These are phyloP conservation scores for Carollia perspicillata DNA, from an alignment of 2,113 vertebrate genomes.

Conservation along the genomic window DNA sequence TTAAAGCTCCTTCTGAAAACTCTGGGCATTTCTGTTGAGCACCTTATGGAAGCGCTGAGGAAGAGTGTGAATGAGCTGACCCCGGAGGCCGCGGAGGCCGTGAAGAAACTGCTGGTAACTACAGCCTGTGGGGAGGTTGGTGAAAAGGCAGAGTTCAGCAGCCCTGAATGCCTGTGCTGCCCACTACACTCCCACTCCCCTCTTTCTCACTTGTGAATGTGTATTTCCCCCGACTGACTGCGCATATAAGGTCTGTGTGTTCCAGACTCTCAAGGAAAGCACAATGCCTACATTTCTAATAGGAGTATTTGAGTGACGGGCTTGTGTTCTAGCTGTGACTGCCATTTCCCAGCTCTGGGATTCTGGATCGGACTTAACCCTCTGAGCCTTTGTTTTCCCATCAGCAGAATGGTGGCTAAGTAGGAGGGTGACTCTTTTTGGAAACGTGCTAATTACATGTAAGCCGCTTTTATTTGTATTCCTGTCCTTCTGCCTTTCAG, in stretches of 20 bases:
- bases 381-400: neutral
- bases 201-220: neutral
- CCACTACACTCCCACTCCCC: no score
- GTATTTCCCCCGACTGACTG: neutral
- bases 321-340: neutral
- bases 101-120: constrained; percentile 73
- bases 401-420: neutral
- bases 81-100: constrained; percentile 51
- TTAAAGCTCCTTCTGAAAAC: constrained; percentile 57
- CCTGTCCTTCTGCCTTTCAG: constrained; percentile 47
- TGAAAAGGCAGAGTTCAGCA: neutral
- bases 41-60: constrained; percentile 51
- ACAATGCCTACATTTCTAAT: neutral
- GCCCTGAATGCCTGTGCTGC: rapidly evolving
- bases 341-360: neutral
- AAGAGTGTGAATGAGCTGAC: constrained; percentile 59
- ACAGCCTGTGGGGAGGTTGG: neutral
- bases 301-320: neutral
- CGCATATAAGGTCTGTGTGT: neutral
- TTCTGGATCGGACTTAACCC: neutral
- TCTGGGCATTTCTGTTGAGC: constrained; percentile 72
- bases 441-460: neutral
- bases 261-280: neutral
- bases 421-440: neutral
- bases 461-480: neutral